Evolutionary conservation across 2,888 invertebrate species (phyloP).

Genomic region (Phytoseiulus persimilis): DNA sequence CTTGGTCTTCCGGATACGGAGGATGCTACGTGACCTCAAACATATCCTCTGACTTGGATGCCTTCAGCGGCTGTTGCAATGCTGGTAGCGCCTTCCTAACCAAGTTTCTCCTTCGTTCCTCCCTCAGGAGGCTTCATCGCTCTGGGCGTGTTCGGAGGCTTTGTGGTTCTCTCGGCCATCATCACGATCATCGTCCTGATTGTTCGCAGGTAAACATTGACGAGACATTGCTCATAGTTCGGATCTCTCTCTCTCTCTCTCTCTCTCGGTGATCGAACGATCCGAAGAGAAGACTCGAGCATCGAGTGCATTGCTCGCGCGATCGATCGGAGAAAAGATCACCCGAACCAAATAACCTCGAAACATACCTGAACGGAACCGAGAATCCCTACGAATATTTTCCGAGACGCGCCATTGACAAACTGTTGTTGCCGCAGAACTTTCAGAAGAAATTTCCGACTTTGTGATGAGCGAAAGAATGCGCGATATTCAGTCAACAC

Average conservation of each 20-base stretch:
- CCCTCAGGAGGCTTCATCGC: slow-evolving; percentile 67
- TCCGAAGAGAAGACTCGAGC: no score
- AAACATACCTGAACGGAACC: background rate
- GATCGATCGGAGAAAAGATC: background rate
- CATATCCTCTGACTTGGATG: background rate
- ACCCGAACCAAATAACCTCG: background rate
- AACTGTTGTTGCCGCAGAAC: background rate
- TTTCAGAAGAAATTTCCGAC: background rate
- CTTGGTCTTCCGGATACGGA: background rate
- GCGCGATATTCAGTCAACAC: background rate
- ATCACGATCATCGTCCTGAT: slow-evolving; percentile 79
- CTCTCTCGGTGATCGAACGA: slow-evolving; percentile 36
- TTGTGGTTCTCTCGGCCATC: slow-evolving; percentile 77
- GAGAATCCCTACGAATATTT: background rate
- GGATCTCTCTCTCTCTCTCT: slow-evolving; percentile 39
- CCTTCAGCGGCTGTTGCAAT: background rate
- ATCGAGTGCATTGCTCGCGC: background rate
- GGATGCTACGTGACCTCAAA: background rate
- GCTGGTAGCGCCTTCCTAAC: background rate
- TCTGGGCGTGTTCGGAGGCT: slow-evolving; percentile 78
- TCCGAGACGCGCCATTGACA: background rate
- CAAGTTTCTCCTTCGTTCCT: background rate
- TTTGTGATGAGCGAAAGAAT: background rate
- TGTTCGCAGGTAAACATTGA: slow-evolving; percentile 65
- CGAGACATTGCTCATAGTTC: background rate